These are phyloP conservation scores for Drosophila tanythrix DNA, from an alignment of 2,888 invertebrate genomes.

Conservation along the genomic window DNA sequence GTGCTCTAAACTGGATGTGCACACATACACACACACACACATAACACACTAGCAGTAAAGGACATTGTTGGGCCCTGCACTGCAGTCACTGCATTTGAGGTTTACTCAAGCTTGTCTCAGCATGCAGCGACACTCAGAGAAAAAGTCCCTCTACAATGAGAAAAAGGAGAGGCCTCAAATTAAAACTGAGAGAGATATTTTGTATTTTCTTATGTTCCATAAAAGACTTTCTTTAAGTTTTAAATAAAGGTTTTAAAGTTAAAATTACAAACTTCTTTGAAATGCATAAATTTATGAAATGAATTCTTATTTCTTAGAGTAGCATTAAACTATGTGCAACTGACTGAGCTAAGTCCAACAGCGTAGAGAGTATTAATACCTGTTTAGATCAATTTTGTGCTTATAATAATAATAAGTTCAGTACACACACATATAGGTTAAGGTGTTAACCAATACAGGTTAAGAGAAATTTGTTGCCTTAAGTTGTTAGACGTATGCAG, in stretches of 20 bases:
- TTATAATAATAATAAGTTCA: too few species aligned
- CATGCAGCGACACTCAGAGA: not conserved
- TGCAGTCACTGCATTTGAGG: conserved; percentile 45
- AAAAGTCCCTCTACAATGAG: not conserved
- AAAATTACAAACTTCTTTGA: not conserved
- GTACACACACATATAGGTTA: not conserved
- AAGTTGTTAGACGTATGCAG: not conserved
- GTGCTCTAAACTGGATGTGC: conserved; percentile 38
- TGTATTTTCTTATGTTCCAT: not conserved
- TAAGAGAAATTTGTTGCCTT: not conserved
- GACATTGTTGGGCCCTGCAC: conserved; percentile 20
- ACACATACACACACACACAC: conserved; percentile 7
- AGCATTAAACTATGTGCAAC: not conserved
- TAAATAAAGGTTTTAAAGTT: not conserved
- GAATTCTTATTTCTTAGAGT: not conserved
- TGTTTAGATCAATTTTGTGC: conserved; percentile 24
- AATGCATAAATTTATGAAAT: not conserved
- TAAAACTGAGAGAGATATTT: not conserved
- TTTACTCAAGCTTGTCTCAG: conserved; percentile 57
- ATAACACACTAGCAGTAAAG: not conserved
- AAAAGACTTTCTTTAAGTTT: not conserved
- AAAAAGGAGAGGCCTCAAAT: not conserved
- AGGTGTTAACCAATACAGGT: too few species aligned
- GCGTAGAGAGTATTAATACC: conserved; percentile 40
- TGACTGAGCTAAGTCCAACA: not conserved